Evolutionary conservation across 1,140 invertebrate species (phyloP).

Genomic region (Sarcophaga bullata): DNA sequence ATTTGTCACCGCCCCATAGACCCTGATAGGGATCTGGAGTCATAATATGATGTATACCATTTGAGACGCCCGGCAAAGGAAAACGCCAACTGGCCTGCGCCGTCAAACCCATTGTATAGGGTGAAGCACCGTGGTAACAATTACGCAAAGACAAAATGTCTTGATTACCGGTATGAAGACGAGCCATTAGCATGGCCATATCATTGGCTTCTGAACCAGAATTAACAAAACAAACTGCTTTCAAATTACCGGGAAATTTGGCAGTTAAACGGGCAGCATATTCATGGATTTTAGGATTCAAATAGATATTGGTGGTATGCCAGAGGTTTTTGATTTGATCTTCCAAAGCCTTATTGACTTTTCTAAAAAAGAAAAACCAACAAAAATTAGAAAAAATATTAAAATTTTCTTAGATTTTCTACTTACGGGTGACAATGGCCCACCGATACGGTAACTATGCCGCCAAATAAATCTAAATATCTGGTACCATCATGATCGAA

Average conservation of each 20-base stretch:
- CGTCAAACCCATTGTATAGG: slow-evolving; percentile 83
- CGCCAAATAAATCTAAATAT: slow-evolving; percentile 95
- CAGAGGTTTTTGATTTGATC: slow-evolving; percentile 86
- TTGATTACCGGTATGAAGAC: slow-evolving; percentile 83
- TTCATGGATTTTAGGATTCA: slow-evolving; percentile 89
- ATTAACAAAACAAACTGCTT: slow-evolving; percentile 93
- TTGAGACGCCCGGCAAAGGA: slow-evolving; percentile 73
- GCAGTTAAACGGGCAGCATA: slow-evolving; percentile 84
- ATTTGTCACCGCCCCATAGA: slow-evolving; percentile 86
- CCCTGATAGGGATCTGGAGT: slow-evolving; percentile 92
- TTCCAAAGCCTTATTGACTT: slow-evolving; percentile 79
- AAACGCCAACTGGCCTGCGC: slow-evolving; percentile 83
- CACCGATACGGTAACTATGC: slow-evolving; percentile 97
- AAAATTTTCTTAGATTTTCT: slow-evolving; percentile 9
- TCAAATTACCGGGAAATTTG: slow-evolving; percentile 87
- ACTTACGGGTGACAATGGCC: slow-evolving; percentile 98
- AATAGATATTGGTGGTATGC: slow-evolving; percentile 93
- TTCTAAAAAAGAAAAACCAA: slow-evolving; percentile 67
- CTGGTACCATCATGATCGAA: slow-evolving; percentile 87
- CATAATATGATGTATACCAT: slow-evolving; percentile 90
- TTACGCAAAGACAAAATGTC: slow-evolving; percentile 90
- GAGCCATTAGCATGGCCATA: slow-evolving; percentile 87
- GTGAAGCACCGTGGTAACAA: slow-evolving; percentile 90
- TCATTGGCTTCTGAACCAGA: slow-evolving; percentile 98
- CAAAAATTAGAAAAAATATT: slow-evolving; percentile 16